phyloP scores from a whole-genome alignment of 53 echinoderm and acorn worm genomes.

The Zoroaster sp. region DNA sequence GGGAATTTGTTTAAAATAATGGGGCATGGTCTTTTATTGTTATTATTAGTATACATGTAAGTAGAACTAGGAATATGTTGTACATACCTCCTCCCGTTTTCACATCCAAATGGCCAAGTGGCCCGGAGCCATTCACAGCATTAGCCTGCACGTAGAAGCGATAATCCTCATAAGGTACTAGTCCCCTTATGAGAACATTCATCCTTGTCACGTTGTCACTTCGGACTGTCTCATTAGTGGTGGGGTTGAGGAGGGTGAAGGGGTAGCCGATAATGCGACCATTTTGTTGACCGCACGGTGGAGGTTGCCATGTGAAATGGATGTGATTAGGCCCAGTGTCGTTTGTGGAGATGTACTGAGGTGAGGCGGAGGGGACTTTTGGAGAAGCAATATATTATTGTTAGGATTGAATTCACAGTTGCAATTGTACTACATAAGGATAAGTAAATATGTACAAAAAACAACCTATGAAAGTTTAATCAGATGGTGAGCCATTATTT shows the following conservation, averaged over 20 bases:
- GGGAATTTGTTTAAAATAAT: too few species aligned
- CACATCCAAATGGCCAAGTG: neutral
- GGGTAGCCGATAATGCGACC: slow-evolving; percentile 58
- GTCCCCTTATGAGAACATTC: neutral
- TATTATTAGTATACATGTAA: too few species aligned
- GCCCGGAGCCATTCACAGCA: neutral
- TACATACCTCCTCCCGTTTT: slow-evolving; percentile 20
- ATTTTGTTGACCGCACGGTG: slow-evolving; percentile 56
- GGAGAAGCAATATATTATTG: too few species aligned
- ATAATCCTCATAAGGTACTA: slow-evolving; percentile 18
- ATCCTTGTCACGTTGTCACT: neutral
- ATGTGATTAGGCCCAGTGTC: neutral
- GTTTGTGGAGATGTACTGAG: neutral
- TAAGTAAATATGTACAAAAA: too few species aligned
- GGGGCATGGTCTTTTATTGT: neutral
- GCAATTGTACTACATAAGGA: too few species aligned
- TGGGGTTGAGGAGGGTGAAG: slow-evolving; percentile 12
- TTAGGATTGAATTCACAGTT: too few species aligned
- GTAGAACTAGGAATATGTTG: neutral
- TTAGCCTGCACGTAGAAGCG: slow-evolving; percentile 12
- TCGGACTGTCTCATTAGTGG: neutral
- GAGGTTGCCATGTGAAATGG: slow-evolving; percentile 61
- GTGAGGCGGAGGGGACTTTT: slow-evolving; percentile 1
- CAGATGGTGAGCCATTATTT: too few species aligned
- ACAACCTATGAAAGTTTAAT: too few species aligned